phyloP scores from a whole-genome alignment of 53 echinoderm and acorn worm species.

The Actinopyga echinites region DNA sequence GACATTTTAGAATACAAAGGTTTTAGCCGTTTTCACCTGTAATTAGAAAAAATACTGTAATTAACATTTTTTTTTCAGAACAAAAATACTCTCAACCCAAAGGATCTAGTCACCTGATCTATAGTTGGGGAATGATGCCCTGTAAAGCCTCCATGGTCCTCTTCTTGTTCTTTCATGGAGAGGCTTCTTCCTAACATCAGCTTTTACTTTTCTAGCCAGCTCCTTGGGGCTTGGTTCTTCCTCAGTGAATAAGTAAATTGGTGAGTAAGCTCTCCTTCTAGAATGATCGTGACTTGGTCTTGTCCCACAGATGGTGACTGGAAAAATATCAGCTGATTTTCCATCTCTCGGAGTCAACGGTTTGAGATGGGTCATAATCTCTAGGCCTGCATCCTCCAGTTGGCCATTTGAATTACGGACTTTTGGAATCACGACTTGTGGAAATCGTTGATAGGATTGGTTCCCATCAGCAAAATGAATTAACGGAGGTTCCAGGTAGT shows the following conservation, averaged over 20 bases:
- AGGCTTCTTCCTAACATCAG: constrained; percentile 13
- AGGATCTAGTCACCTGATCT: too few species aligned
- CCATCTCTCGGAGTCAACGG: constrained; percentile 21
- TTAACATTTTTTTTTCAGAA: too few species aligned
- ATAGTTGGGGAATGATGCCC: too few species aligned
- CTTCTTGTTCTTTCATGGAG: not conserved
- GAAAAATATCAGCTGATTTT: too few species aligned
- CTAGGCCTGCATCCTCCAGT: constrained; percentile 14
- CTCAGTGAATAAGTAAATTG: constrained; percentile 15
- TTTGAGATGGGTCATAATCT: not conserved
- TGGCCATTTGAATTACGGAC: constrained; percentile 28
- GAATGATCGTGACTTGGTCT: not conserved
- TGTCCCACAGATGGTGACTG: constrained; percentile 4
- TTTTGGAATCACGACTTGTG: constrained; percentile 23
- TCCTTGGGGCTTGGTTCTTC: not conserved
- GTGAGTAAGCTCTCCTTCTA: too few species aligned
- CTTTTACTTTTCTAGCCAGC: not conserved
- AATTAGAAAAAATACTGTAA: too few species aligned
- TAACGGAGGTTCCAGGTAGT: constrained; percentile 1
- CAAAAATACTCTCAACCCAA: too few species aligned
- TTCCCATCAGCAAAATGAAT: not conserved
- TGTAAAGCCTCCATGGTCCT: too few species aligned
- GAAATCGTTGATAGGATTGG: not conserved
- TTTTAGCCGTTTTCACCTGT: too few species aligned
- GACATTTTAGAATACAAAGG: too few species aligned